Evolutionary conservation across 1,140 invertebrate species (phyloP).

Genomic region (Panulirus ornatus): DNA sequence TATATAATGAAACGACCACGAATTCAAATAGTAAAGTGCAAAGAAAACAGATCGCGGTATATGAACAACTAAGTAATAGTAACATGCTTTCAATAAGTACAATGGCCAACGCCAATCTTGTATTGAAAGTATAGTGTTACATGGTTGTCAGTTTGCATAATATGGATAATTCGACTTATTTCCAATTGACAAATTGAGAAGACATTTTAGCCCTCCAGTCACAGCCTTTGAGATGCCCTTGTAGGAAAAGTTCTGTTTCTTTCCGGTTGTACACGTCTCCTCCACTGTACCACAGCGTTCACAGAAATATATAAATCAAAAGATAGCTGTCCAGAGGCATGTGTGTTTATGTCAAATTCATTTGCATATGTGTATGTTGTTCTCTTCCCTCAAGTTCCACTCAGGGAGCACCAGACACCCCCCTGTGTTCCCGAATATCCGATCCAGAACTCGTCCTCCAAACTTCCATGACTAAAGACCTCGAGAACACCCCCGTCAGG

Average conservation of each 20-base stretch:
- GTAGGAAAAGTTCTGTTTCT: conserved; percentile 18
- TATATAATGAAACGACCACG: too few relatives aligned
- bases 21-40: too few relatives aligned
- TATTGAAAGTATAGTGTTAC: neutral
- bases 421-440: conserved; percentile 52
- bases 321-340: conserved; percentile 52
- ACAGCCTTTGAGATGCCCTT: conserved; percentile 35
- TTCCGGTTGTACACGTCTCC: neutral
- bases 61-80: neutral
- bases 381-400: conserved; percentile 17
- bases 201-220: conserved; percentile 46
- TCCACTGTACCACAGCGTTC: neutral
- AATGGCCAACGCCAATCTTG: neutral
- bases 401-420: conserved; percentile 24
- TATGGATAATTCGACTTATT: neutral
- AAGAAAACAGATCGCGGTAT: too few relatives aligned
- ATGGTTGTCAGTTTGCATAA: neutral
- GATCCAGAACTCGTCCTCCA: conserved; percentile 42
- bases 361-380: conserved; percentile 3
- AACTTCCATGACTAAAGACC: conserved; percentile 2
- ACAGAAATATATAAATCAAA: conserved; percentile 50
- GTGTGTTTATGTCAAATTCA: conserved; percentile 34
- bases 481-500: neutral
- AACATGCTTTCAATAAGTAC: neutral
- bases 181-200: conserved; percentile 21